Base-by-base conservation (phyloP, 1,140 invertebrate genomes). In the Hylaeus volcanicus region DNA sequence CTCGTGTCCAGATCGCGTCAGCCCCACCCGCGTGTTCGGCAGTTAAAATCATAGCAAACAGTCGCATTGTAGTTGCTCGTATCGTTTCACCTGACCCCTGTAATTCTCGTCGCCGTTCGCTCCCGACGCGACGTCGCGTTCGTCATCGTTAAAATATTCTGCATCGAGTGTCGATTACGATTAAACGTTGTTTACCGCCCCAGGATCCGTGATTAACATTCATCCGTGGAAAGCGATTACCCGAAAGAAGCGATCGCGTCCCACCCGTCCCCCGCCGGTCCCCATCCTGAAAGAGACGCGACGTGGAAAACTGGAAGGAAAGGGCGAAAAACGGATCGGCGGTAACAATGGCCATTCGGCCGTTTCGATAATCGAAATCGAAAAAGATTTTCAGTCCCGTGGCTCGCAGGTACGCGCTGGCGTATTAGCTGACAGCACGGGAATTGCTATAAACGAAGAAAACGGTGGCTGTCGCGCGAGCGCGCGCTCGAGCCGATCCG, bases 361-460 rank as follows among this genome's bases (percentile, higher is more conserved):
- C 26, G n/a, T 75, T 80, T 80, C 79, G 72, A 75, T 80, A 68
- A 80, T 75, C 79, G 79, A 74, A 56, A 68, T 69, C 43, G 61
- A 80, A 69, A 69, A 80, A 80, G 72, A 80, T 80, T 75, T 75
- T 53, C 73, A 75, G 60, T 5, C 48, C 55, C 14, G 14, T 61
- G 48, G 71, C 43, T 61, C 43, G 48, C 39, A n/a, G 72, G 53
- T 53, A 48, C 1, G 8, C 12, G 43, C 48, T 64, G 5, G 79
- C 51, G 76, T 69, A 80, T 69, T 75, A 75, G 64, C 63, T 75
- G 79, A 80, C 79, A 69, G 79, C 5, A 69, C 72, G 75, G 72
- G 45, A 75, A 80, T 80, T 74, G 79, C 72, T 48, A 80, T 63
- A 80, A 80, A 69, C 6, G 56, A 48, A 53, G 48, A 58, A 63